Base-by-base conservation (phyloP, 2,797 vertebrate genomes). In the Acanthurus lineatus region DNA sequence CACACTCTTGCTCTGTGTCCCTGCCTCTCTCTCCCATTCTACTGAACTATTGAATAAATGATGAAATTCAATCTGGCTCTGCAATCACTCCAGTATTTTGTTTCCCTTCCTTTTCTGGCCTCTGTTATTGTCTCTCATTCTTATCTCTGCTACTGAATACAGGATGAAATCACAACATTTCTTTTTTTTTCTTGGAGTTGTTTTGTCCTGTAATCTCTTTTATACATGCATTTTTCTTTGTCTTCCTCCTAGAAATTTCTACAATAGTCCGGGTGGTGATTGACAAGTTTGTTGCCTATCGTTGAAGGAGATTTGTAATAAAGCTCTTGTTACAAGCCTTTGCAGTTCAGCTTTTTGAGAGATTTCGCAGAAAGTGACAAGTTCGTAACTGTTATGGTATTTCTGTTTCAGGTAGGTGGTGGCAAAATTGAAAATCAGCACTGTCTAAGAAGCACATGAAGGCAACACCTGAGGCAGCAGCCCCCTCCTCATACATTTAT, bases 21-120 rank as follows among this genome's bases (percentile, higher is more conserved):
- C 63, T 67, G 38, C 57, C 53, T 71, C 66, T 77, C 82, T 76
- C 70, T 79, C 65, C 77, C 68, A 25, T 75, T 84, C 83, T 79
- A 61, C 45, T 20, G 79, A 66, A 82, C 86, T 88, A 73, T 66
- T 93, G 89, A 92, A 93, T 92, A 89, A 92, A 90, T 90, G 60
- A 92, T 92, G 82, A 90, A 90, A 92, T 72, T 77, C 83, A 87
- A 87, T 87, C 86, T 71, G 64, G 67, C 77, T 76, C 69, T 42
- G 62, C 78, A 77, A 80, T 88, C 83, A 81, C 79, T 82, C 72
- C 64, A 69, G 81, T 79, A 58, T 89, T 87, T 79, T 77, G 74
- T 88, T 88, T 83, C 86, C 51, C 63, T 76, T 83, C 54, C 59
- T 59, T 49, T 82, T 73, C 35, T 16, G 4, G 52, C 59, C 22